Base-by-base conservation (phyloP, 1,140 invertebrate species). In the Drosophila arawakana region DNA sequence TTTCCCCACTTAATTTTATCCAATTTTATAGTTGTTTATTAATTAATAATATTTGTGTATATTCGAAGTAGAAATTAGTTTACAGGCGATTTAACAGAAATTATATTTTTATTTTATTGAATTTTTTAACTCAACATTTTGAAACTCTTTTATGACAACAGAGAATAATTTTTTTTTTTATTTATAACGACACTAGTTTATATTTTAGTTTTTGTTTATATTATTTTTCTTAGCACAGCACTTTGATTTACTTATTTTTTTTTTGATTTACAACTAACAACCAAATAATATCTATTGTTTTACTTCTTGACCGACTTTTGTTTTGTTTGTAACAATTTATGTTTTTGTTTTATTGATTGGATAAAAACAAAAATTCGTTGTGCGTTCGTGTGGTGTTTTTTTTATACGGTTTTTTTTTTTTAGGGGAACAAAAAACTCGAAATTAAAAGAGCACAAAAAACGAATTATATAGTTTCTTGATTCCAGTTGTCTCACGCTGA, bases 361-460 rank as follows among this genome's bases (percentile, higher is more conserved):
- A 30, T 30, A 3, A 30, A 30, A 30, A 30, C 25, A 30, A 30
- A 73, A 76, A 79, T 79, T 80, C 69, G 73, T 83, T 84, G 78
- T 90, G 83, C 79, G 76, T 77, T 57, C 61, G 25, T 30, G 25
- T 30, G 25, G 25, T 30, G 25, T 30, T 30, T 30, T 30, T 30
- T 30, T 30, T 30, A 30, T 5, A 21, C 18, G 18, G 18, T 30
- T 30, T 30, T 30, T 4, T 25, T 25, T 25, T 3, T 4, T 86
- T 69, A 47, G 62, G 60, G 62, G 61, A 55, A 47, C 13, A 35
- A 13, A 18, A 11, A 54, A 41, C 35, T 37, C 30, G 39, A 54
- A 93, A 93, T 96, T 96, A 96, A 93, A 96, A 96, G 93, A 96
- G 95, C 59, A 96, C 96, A 92, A 96, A 96, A 93, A 96, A 96